Base-by-base conservation (phyloP, 2,113 vertebrate genomes). In the Hippoglossus stenolepis region DNA sequence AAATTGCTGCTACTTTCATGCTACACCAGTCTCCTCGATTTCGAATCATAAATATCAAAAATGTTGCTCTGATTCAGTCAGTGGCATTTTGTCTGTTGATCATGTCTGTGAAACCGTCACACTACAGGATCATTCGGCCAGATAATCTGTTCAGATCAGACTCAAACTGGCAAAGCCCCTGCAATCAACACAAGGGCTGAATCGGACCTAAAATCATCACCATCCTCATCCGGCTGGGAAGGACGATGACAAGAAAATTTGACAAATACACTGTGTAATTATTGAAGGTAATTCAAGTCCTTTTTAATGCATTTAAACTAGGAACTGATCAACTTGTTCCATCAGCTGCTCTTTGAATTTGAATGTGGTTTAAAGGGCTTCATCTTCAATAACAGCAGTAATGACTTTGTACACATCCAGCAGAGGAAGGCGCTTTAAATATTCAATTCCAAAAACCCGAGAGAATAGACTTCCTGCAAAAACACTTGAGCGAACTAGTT, bases 391-490 rank as follows among this genome's bases (percentile, higher is more conserved):
- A 61, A 65, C 24, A 80, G 69, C 13, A 13, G 40, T 58, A 40
- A 61, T 74, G 45, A 21, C 57, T 66, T 62, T 47, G 65, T 68
- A 56, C 40, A 70, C 68, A 74, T 82, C 64, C 60, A 64, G 75
- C 68, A 54, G 60, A 73, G 65, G 71, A 73, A 79, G 60, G 26
- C 26, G 0, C 65, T 57, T 87, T 66, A 68, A 69, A 81, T 74
- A 72, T 35, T 74, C 57, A 61, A 72, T 68, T 67, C 69, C 28
- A 31, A 68, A 69, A 38, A 68, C 40, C 23, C 0, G 1, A 13
- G 69, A 63, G 64, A 82, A 82, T 12, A 78, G n/a, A 65, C 61
- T 73, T 80, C 73, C 73, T 58, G 17, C 38, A 73, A 69, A 82
- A 72, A 82, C 69, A 72, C 59, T 79, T 61, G 5, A 74, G 24